Base-by-base conservation (phyloP, 2,113 vertebrate species). In the Paracanthobrama guichenoti region DNA sequence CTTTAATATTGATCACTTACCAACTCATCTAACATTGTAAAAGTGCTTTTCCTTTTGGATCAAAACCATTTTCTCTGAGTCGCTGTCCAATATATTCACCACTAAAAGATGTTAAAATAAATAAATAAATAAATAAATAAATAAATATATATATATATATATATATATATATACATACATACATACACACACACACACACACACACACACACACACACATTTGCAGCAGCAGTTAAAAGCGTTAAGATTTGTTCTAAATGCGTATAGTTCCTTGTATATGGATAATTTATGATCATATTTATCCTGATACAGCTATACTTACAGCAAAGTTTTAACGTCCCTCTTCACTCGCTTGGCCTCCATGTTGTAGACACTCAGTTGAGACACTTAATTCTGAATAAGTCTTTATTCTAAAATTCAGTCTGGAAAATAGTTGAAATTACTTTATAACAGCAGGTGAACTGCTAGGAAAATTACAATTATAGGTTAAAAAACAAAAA, bases 51-150 rank as follows among this genome's bases (percentile, higher is more conserved):
- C 87, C 95, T 88, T 95, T 94, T 5, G 95, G 94, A 88, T 97
- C 96, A 90, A 97, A 97, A 82, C 91, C 87, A 9, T 95, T 95
- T 92, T 97, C 96, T 88, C 90, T 82, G 79, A 97, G 92, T 90
- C 89, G 96, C 90, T 94, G 94, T 59, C 97, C 95, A 87, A 98
- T 91, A 87, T 97, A 96, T 88, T 95, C 91, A 84, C 84, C 89
- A 84, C 96, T 97, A 89, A 82, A 73, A n/a, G 92, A 26, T 16
- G 3, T 26, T 74, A 55, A 55, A 55, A 3, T 3, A 31, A 31
- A 31, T 31, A n/a, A n/a, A 31, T 31, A 31, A 2, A 31, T 31
- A 31, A 2, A 31, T 31, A 31, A n/a, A 31, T 31, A 31, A 2
- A 31, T 31, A 31, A 2, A 31, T 31, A 31, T 31, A 31, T 31